Base-by-base conservation (phyloP, 2,888 invertebrate species). In the Vannuccia rotundouncinata region DNA sequence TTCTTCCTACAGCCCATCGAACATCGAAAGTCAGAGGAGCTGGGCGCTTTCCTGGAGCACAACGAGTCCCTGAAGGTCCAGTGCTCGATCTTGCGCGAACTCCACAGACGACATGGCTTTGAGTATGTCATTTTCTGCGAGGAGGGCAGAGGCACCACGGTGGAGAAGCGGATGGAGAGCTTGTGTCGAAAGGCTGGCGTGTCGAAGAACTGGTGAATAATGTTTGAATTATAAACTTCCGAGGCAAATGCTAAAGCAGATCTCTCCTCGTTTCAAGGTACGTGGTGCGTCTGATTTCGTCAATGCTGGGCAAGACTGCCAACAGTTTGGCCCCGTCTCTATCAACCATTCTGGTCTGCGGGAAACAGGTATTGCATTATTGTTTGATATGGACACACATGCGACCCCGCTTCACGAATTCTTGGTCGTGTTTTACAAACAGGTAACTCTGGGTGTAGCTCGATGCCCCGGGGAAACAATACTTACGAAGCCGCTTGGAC, bases 241-340 rank as follows among this genome's bases (percentile, higher is more conserved):
- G n/a, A n/a, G n/a, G n/a, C n/a, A n/a, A n/a, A n/a, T n/a, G n/a
- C n/a, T n/a, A n/a, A n/a, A n/a, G n/a, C n/a, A n/a, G 29, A 59
- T 22, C 31, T 5, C 1, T 5, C 2, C 22, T 25, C 22, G n/a
- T 79, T 80, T 78, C 59, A 27, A 83, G 88, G 88, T 92, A 93
- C 83, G 95, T 94, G 31, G 95, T 99, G 74, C 92, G 99, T 79
- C 94, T 95, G 88, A 95, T 96, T 85, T 95, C 95, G 83, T 95
- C 95, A 84, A 90, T 97, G 80, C 90, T 99, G 81, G 92, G 92
- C 88, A 97, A 98, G 88, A 93, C 95, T 80, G 97, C 98, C 10
- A 98, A 99, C 89, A 95, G 95, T 83, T 94, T 99, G 85, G 96
- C 96, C 88, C 99, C 99, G 1, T 96, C 95, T 86, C 95, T 99